These are phyloP conservation scores for Phengaris alcon DNA, from an alignment of 2,888 invertebrate genomes.

Conservation along the genomic window DNA sequence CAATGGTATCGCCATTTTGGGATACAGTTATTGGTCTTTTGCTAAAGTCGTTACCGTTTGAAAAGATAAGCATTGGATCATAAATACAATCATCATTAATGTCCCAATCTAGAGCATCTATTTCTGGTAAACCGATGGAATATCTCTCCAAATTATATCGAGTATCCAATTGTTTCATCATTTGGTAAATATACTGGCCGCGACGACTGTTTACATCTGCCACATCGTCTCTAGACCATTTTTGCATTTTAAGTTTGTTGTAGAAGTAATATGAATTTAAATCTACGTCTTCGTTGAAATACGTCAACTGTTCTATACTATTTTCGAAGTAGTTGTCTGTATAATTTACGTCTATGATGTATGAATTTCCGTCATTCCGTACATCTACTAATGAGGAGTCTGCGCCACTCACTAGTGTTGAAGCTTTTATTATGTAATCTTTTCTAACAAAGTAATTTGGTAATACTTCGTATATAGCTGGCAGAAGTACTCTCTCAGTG, in stretches of 20 bases:
- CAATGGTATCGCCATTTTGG: conserved; percentile 54
- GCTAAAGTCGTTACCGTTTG: conserved; percentile 82
- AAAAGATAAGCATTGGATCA: conserved; percentile 80
- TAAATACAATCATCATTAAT: conserved; percentile 72
- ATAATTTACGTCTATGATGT: conserved; percentile 63
- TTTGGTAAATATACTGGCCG: conserved; percentile 82
- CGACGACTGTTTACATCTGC: conserved; percentile 62
- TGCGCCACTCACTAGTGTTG: conserved; percentile 53
- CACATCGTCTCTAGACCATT: conserved; percentile 68
- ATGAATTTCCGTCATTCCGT: conserved; percentile 62
- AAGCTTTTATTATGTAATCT: conserved; percentile 76
- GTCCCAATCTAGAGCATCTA: conserved; percentile 77
- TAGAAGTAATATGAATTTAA: conserved; percentile 83
- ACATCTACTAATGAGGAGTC: conserved; percentile 51
- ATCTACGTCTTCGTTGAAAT: conserved; percentile 86
- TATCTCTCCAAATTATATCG: conserved; percentile 86
- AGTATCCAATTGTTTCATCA: conserved; percentile 83
- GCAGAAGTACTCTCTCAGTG: conserved; percentile 77
- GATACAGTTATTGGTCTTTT: conserved; percentile 63
- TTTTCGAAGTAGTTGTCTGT: conserved; percentile 61
- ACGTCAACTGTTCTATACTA: conserved; percentile 80
- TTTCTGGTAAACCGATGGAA: conserved; percentile 81
- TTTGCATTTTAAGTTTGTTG: conserved; percentile 73
- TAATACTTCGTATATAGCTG: conserved; percentile 83
- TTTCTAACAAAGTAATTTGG: conserved; percentile 83